Percentiles rank a stretch among this genome's conserved stretches.
Evolutionary conservation across 37 sponge, comb jelly and placozoan genomes (phyloP).

Genomic region (Ephydatia muelleri): DNA sequence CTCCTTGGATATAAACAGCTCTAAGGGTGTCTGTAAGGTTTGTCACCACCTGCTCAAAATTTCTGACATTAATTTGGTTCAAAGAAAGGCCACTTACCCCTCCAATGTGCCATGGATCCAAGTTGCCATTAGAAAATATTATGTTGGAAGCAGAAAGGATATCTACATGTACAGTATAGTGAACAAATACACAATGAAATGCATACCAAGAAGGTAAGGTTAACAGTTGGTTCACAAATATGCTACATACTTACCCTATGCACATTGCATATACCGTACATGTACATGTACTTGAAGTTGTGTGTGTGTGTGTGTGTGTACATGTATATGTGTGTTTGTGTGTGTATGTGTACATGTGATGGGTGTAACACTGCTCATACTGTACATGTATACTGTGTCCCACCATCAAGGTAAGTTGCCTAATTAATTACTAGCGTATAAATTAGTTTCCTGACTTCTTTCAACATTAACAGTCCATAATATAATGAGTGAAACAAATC

Average conservation of each 20-base stretch:
- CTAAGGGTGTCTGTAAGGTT: constrained; percentile 54
- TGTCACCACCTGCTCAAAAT: constrained; percentile 37
- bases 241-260: too few species aligned
- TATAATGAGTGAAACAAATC: too few species aligned
- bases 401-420: too few species aligned
- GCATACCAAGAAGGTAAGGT: not conserved
- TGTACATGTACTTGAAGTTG: too few species aligned
- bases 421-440: too few species aligned
- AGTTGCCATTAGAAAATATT: constrained; percentile 88
- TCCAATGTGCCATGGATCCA: constrained; percentile 92
- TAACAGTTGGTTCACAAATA: too few species aligned
- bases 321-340: not conserved
- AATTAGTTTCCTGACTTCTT: too few species aligned
- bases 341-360: not conserved
- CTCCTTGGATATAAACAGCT: constrained; percentile 77
- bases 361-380: too few species aligned
- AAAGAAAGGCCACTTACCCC: constrained; percentile 47
- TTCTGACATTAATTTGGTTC: too few species aligned
- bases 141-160: constrained; percentile 79
- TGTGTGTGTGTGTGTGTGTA: not conserved
- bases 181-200: not conserved
- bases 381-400: too few species aligned
- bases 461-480: too few species aligned
- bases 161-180: constrained; percentile 22
- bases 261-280: too few species aligned